Percentiles rank a stretch among this genome's conserved stretches.
Conservation (phyloP, 2,797 vertebrate genomes). For the Todus mexicanus region DNA sequence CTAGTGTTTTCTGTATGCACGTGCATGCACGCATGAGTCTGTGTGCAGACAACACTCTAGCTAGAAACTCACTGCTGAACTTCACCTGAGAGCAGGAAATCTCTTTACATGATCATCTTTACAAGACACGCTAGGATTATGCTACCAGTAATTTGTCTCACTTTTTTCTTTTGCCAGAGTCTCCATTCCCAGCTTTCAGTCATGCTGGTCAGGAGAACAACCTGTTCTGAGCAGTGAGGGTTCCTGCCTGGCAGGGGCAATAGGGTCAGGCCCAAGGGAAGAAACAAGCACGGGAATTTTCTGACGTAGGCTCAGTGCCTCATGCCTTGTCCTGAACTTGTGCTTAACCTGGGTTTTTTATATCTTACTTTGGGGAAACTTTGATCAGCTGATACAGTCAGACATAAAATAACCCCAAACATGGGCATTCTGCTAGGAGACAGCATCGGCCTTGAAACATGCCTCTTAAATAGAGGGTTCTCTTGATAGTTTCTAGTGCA, state of each 20-base stretch:
- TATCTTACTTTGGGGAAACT: conserved; percentile 36
- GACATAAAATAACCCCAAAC: conserved; percentile 37
- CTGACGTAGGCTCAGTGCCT: not conserved
- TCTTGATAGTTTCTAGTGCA: not conserved
- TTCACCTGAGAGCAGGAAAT: not conserved
- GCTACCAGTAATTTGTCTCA: not conserved
- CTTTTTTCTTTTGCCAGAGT: not conserved
- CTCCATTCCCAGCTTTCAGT: not conserved
- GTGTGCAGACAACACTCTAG: not conserved
- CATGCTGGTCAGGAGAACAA: not conserved
- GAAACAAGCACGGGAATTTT: not conserved
- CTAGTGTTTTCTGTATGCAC: fast-evolving
- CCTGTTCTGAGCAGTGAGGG: not conserved
- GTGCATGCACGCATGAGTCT: fast-evolving
- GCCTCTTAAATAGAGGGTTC: not conserved
- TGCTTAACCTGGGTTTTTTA: conserved; percentile 54
- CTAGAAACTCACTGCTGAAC: not conserved
- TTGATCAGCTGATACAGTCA: conserved; percentile 10
- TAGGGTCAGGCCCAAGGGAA: not conserved
- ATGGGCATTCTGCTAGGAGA: conserved; percentile 1
- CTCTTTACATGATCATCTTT: not conserved
- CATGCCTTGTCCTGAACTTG: conserved; percentile 11
- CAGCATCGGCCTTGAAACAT: not conserved
- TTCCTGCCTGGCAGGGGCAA: not conserved
- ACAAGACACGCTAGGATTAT: not conserved